A percentile compares a stretch with the other conserved stretches of the same genome.
Conservation (phyloP, 2,797 vertebrate species). For the Lepus townsendii region DNA sequence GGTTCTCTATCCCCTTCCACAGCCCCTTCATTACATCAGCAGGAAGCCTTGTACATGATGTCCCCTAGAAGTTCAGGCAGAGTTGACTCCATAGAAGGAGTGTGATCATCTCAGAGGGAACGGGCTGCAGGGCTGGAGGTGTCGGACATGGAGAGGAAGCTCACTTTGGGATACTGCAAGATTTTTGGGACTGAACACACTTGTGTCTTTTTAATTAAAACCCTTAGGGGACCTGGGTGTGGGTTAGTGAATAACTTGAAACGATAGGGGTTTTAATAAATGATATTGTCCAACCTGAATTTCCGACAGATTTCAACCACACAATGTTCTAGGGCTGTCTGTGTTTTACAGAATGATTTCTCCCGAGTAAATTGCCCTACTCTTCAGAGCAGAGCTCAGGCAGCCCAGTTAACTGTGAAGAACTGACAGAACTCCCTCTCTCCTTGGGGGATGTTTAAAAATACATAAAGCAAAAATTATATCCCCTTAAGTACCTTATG, state of each 20-base stretch:
- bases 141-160: neutral
- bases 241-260: neutral
- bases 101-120: neutral
- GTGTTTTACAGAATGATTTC: constrained; percentile 47
- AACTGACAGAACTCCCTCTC: constrained; percentile 4
- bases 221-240: neutral
- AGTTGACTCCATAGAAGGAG: neutral
- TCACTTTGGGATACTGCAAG: neutral
- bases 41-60: neutral
- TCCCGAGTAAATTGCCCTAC: constrained; percentile 30
- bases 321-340: neutral
- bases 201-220: neutral
- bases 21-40: neutral
- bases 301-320: neutral
- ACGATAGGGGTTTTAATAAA: constrained; percentile 3
- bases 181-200: neutral
- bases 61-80: neutral
- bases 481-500: constrained; percentile 60
- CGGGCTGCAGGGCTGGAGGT: neutral
- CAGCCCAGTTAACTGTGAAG: constrained; percentile 44
- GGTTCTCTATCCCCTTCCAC: neutral
- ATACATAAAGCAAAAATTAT: constrained; percentile 73
- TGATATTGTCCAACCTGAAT: constrained; percentile 20
- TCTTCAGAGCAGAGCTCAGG: constrained; percentile 24
- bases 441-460: constrained; percentile 74